These are phyloP conservation scores for Sus cebifrons DNA, from an alignment of 2,797 vertebrate genomes.

Conservation along the genomic window DNA sequence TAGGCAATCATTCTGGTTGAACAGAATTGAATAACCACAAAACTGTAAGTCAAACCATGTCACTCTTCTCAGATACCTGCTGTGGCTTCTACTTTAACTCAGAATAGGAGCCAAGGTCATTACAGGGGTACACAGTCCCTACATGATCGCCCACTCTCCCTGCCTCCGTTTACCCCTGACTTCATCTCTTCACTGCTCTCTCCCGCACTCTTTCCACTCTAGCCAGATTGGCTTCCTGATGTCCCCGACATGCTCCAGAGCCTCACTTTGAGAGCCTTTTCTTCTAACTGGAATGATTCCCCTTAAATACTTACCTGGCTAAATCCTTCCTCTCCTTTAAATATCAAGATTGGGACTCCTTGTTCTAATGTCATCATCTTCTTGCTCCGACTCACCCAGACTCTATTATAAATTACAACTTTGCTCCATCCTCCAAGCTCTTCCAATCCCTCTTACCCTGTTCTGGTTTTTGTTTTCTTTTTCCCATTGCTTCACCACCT, in stretches of 20 bases:
- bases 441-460: not conserved
- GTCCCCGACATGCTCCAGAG: not conserved
- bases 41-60: not conserved
- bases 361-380: not conserved
- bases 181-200: not conserved
- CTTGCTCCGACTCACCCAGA: not conserved
- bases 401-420: not conserved
- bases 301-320: not conserved
- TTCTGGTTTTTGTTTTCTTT: not conserved
- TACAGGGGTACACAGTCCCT: not conserved
- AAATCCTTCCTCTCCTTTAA: not conserved
- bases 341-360: not conserved
- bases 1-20: not conserved
- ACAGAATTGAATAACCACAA: not conserved
- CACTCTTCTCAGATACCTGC: not conserved
- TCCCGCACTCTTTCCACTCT: not conserved
- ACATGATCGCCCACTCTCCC: rapidly evolving
- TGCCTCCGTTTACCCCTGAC: rapidly evolving
- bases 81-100: not conserved
- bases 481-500: not conserved
- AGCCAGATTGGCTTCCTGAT: not conserved
- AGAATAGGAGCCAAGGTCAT: not conserved
- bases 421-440: not conserved
- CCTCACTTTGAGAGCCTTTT: not conserved
- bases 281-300: not conserved